These are phyloP conservation scores for Hylaeus anthracinus DNA, from an alignment of 1,140 invertebrate genomes.

Conservation along the genomic window DNA sequence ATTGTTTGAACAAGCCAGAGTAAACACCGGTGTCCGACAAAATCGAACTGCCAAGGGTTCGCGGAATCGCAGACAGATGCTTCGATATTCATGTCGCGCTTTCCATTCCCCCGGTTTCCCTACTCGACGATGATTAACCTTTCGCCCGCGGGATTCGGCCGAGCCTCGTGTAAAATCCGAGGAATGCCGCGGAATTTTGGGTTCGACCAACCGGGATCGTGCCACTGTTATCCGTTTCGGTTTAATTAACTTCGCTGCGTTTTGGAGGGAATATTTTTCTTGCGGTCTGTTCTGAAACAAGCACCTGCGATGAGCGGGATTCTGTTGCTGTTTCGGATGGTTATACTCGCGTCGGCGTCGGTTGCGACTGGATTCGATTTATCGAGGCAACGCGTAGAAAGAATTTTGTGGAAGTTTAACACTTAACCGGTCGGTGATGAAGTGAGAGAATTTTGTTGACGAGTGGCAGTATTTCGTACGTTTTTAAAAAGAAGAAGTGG, in stretches of 20 bases:
- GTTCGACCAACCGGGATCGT: background rate
- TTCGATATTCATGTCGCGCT: slow-evolving; percentile 58
- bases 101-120: slow-evolving; percentile 27
- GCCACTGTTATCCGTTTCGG: slow-evolving; percentile 6
- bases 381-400: no score
- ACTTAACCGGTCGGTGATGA: no score
- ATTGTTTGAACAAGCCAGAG: slow-evolving; percentile 58
- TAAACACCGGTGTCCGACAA: slow-evolving; percentile 55
- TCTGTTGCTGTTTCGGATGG: no score
- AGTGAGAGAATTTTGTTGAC: no score
- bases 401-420: no score
- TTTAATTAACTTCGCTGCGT: slow-evolving; percentile 18
- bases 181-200: slow-evolving; percentile 14
- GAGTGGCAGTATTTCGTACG: no score
- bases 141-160: slow-evolving; percentile 30
- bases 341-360: no score
- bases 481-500: no score
- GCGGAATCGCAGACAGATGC: slow-evolving; percentile 44
- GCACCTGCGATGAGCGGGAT: no score
- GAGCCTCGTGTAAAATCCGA: slow-evolving; percentile 1
- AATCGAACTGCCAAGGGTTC: slow-evolving; percentile 47
- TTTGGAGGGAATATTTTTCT: background rate
- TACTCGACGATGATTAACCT: slow-evolving; percentile 39
- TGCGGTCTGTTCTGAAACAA: background rate
- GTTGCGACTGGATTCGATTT: no score